Base-by-base conservation (phyloP, 1,140 invertebrate genomes). In the Bradysia coprophila region DNA sequence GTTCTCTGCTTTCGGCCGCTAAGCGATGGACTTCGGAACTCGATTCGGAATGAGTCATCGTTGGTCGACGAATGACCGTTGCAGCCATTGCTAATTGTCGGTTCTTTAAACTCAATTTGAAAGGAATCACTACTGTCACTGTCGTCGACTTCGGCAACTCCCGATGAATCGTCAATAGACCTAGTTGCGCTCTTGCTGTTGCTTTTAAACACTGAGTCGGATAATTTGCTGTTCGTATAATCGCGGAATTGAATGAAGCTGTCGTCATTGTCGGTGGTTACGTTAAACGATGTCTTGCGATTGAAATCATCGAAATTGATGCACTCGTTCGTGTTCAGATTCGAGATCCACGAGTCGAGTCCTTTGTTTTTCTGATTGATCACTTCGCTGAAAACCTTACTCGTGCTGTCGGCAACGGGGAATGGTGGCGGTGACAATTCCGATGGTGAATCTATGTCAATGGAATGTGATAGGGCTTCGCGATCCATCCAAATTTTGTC, bases 401-500 rank as follows among this genome's bases (percentile, higher is more conserved):
- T 34, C 4, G 32, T 31, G 8, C n/a, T 2, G 8, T 22, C 16
- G 21, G 8, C 24, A 8, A 28, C 19, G 15, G 8, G 9, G 11
- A 16, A 22, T 54, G 56, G 18, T 51, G 51, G n/a, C 32, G 28
- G 23, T 43, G 43, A 4, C 21, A 23, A 11, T 8, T 23, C 18
- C 38, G 32, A 41, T 16, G 36, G 36, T 19, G 36, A 61, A 38
- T 60, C 57, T 13, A 57, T 60, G 34, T 55, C 54, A 22, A 61
- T 59, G 2, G 58, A 61, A 20, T 56, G 59, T 3, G 62, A 61
- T 16, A 56, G 42, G 5, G 38, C 21, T 21, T 60, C 57, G 16
- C 55, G 63, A 41, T 65, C 62, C 34, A 72, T 61, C 67, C 73
- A 78, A 8, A 71, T 52, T 39, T 67, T 66, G 64, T 94, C 89